Conservation (phyloP, 2,797 vertebrate species). For the Triplophysa yarkandensis region DNA sequence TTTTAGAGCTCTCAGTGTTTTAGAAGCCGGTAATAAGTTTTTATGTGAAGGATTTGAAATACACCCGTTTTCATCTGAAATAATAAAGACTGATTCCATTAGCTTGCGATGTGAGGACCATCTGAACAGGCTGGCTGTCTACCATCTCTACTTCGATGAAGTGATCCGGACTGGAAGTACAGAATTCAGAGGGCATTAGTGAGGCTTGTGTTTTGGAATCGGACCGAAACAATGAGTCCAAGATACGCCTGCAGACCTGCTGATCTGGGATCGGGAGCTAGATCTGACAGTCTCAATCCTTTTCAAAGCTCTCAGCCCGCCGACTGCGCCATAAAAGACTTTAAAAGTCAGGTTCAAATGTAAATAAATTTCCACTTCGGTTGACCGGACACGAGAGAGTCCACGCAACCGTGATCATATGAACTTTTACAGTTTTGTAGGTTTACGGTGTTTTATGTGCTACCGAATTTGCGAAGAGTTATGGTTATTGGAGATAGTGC, state of each 20-base stretch:
- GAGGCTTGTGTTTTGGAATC: conserved; percentile 40
- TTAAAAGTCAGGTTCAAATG: conserved; percentile 29
- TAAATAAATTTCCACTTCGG: conserved; percentile 25
- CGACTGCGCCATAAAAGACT: conserved; percentile 18
- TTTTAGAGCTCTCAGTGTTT: conserved; percentile 36
- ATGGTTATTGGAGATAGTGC: neutral
- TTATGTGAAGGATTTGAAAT: conserved; percentile 42
- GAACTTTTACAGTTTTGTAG: neutral
- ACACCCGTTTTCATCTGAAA: conserved; percentile 41
- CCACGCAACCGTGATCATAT: conserved; percentile 23
- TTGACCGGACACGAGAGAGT: conserved; percentile 59
- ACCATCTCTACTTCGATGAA: conserved; percentile 23
- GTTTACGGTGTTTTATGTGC: conserved; percentile 5
- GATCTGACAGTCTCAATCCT: conserved; percentile 45
- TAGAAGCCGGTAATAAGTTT: conserved; percentile 34
- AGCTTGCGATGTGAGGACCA: neutral
- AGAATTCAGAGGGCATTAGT: conserved; percentile 38
- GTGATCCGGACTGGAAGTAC: conserved; percentile 39
- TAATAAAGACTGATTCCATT: conserved; percentile 47
- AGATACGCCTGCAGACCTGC: conserved; percentile 38
- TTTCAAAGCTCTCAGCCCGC: conserved; percentile 39
- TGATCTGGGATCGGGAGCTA: conserved; percentile 45
- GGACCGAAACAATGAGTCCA: conserved; percentile 36
- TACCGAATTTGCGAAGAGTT: neutral
- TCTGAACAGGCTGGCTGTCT: conserved; percentile 20